Evolutionary conservation across 2,888 invertebrate species (phyloP).

Genomic region (Cantharis flavilabris): DNA sequence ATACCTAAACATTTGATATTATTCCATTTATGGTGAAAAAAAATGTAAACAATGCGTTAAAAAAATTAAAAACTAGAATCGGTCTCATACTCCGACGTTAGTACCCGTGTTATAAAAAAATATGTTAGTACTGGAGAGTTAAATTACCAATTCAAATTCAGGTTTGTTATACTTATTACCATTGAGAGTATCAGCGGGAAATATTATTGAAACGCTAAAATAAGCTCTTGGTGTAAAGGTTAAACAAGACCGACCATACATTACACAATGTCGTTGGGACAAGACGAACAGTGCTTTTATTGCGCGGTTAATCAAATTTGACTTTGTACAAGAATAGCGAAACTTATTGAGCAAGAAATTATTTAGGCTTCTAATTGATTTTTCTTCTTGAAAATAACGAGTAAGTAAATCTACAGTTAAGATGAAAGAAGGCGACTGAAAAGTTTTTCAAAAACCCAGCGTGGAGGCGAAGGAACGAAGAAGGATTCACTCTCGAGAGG

Average conservation of each 20-base stretch:
- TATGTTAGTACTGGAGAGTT: too few species aligned
- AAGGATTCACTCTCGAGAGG: not conserved
- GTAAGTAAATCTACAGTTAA: not conserved
- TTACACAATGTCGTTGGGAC: not conserved
- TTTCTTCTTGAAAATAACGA: not conserved
- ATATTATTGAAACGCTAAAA: not conserved
- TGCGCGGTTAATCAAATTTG: not conserved
- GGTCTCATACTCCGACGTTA: too few species aligned
- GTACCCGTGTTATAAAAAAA: too few species aligned
- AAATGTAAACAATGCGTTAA: too few species aligned
- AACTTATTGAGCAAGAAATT: not conserved
- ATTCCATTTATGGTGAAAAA: too few species aligned
- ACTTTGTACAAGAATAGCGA: not conserved
- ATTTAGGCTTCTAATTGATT: not conserved
- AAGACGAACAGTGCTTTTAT: not conserved
- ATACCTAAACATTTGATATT: too few species aligned
- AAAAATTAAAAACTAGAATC: too few species aligned
- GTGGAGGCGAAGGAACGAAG: not conserved
- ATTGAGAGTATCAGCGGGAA: not conserved
- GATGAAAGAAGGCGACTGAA: not conserved
- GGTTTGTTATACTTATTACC: not conserved
- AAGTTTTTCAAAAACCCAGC: not conserved
- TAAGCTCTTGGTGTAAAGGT: not conserved
- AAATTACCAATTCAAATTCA: not conserved
- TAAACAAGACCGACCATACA: not conserved